These are phyloP conservation scores for Carcinoscorpius rotundicauda DNA, from an alignment of 1,140 invertebrate genomes.

Conservation along the genomic window DNA sequence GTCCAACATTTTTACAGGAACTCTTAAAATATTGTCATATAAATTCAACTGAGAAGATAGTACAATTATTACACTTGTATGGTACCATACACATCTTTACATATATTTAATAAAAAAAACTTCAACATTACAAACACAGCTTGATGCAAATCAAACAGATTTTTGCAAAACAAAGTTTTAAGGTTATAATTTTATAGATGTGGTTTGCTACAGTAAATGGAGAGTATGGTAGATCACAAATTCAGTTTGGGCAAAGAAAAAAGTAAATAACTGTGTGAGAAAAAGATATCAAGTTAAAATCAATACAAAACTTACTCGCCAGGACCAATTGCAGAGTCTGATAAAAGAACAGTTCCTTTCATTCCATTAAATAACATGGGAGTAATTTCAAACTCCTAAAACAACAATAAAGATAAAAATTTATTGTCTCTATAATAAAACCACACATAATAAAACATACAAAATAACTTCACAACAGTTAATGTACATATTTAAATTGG, in stretches of 20 bases:
- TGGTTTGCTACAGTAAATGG: neutral
- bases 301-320: constrained; percentile 10
- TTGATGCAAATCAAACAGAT: too few relatives aligned
- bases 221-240: too few relatives aligned
- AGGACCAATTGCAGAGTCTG: constrained; percentile 40
- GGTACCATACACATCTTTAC: neutral
- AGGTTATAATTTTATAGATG: neutral
- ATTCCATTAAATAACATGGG: constrained; percentile 52
- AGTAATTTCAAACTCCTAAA: constrained; percentile 31
- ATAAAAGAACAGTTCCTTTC: constrained; percentile 53
- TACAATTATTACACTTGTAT: neutral
- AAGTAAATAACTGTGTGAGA: constrained; percentile 3
- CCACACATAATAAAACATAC: neutral
- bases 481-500: constrained; percentile 4
- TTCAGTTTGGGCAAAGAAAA: constrained; percentile 12
- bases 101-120: neutral
- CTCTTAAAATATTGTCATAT: constrained; percentile 3
- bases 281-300: neutral
- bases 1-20: neutral
- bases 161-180: too few relatives aligned
- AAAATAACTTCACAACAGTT: neutral
- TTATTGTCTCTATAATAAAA: neutral
- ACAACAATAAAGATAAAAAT: constrained; percentile 7
- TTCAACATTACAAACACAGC: neutral
- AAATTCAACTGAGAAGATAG: neutral